Evolutionary conservation across 2,888 invertebrate species (phyloP), one percentile per base, ranked within the genome.

Genomic region (Ptilodon capucinus): DNA sequence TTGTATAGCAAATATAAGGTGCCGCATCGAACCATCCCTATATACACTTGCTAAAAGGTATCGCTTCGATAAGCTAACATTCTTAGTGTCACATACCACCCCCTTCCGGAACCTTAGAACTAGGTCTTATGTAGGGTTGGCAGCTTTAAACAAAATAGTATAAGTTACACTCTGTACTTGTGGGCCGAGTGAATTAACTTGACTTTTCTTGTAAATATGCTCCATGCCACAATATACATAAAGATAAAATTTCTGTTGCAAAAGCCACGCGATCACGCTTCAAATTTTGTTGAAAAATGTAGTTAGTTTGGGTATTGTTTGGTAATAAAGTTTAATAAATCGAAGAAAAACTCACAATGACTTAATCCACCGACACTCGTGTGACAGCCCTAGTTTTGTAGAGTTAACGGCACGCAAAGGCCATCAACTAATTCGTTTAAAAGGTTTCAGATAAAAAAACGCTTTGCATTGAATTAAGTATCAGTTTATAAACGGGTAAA

Each of bases 21-120:
- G n/a, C n/a, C n/a, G n/a, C n/a, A 6, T 23, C 9, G 23, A 23
- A 6, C 7, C 8, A 2, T n/a, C n/a, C 30, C 51, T 14, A 48
- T 51, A 51, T 60, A 50, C 44, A 57, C 68, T 57, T 52, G 68
- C 79, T 79, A 79, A 81, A 79, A 79, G 75, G 76, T 74, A 74
- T 72, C 68, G 67, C 71, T 67, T 52, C 57, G 62, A 64, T 71
- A 64, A 62, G 64, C 72, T 75, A 77, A 77, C 76, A 79, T 72
- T 70, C 47, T 53, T 54, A 41, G 18, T 30, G 18, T 17, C 11
- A 17, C 18, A n/a, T 45, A 25, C 17, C 23, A 8, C 23, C 8
- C 23, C 23, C 6, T 14, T 23, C 13, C n/a, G 7, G 39, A 23
- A 23, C 38, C 38, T 38, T 11, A 65, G 52, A 71, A 68, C 68